Conservation (phyloP, 1,140 invertebrate species). For the Telenomus remus region DNA sequence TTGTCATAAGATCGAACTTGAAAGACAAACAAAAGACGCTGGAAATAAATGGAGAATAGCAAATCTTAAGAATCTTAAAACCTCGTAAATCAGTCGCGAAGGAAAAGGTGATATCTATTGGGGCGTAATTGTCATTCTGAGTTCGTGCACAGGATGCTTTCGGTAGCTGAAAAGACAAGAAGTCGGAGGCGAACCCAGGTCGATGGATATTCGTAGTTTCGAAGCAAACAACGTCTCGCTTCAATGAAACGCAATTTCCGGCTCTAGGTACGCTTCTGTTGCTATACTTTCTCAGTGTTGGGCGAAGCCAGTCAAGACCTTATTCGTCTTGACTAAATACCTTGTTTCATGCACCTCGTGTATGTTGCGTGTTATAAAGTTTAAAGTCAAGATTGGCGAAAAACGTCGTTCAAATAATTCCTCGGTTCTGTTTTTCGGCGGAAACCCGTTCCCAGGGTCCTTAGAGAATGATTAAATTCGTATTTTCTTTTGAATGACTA, state of each 20-base stretch:
- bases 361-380: slow-evolving; percentile 29
- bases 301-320: slow-evolving; percentile 39
- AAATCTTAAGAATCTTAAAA: slow-evolving; percentile 55
- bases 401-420: too few species aligned
- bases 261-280: slow-evolving; percentile 44
- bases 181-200: slow-evolving; percentile 53
- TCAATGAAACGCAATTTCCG: slow-evolving; percentile 62
- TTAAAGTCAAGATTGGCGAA: slow-evolving; percentile 18
- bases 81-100: slow-evolving; percentile 53
- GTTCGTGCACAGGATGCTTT: slow-evolving; percentile 53
- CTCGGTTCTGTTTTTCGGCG: too few species aligned
- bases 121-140: slow-evolving; percentile 58
- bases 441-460: too few species aligned
- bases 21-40: slow-evolving; percentile 42
- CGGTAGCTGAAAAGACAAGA: slow-evolving; percentile 58
- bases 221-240: slow-evolving; percentile 60
- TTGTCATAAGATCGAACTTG: slow-evolving; percentile 11
- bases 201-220: slow-evolving; percentile 59
- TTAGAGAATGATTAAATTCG: too few species aligned
- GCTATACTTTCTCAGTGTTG: slow-evolving; percentile 44
- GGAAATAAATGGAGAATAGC: slow-evolving; percentile 42
- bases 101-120: slow-evolving; percentile 55
- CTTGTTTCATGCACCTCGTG: slow-evolving; percentile 45
- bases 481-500: too few species aligned
- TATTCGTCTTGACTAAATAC: slow-evolving; percentile 57